Evolutionary conservation across 2,113 vertebrate genomes (phyloP).

Genomic region (Regulus satrapa): DNA sequence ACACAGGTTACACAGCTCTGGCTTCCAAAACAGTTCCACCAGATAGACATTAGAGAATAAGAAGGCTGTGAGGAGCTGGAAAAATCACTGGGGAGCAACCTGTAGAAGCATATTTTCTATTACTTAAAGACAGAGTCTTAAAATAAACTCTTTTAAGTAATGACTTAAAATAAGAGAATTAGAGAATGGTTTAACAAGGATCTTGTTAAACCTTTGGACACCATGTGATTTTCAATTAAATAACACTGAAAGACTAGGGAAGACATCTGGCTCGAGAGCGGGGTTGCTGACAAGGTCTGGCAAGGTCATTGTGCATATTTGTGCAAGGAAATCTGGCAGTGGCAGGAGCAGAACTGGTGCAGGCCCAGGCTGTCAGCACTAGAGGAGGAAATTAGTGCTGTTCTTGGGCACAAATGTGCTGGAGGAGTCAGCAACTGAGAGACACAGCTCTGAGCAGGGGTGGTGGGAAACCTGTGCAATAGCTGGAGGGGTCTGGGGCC

Average conservation of each 20-base stretch:
- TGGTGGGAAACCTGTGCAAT: not conserved
- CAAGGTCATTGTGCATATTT: not conserved
- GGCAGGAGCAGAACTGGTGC: not conserved
- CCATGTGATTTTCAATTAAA: not conserved
- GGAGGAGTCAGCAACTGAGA: not conserved
- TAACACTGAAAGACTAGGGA: not conserved
- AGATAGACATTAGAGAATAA: not conserved
- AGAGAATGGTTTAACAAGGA: not conserved
- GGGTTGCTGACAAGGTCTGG: not conserved
- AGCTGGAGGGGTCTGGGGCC: not conserved
- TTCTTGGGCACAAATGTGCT: not conserved
- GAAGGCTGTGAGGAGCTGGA: not conserved
- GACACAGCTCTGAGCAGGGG: not conserved
- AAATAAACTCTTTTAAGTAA: not conserved
- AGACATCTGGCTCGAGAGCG: fast-evolving
- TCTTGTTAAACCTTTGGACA: not conserved
- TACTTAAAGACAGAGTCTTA: not conserved
- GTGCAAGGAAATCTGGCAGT: not conserved
- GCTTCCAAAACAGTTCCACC: not conserved
- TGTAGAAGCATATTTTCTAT: not conserved
- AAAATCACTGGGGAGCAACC: not conserved
- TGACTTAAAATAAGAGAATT: not conserved
- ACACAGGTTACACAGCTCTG: not conserved
- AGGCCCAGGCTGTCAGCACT: not conserved
- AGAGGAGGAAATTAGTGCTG: not conserved